phyloP scores from a whole-genome alignment of 2,888 invertebrate species.

The Smittia sp. region DNA sequence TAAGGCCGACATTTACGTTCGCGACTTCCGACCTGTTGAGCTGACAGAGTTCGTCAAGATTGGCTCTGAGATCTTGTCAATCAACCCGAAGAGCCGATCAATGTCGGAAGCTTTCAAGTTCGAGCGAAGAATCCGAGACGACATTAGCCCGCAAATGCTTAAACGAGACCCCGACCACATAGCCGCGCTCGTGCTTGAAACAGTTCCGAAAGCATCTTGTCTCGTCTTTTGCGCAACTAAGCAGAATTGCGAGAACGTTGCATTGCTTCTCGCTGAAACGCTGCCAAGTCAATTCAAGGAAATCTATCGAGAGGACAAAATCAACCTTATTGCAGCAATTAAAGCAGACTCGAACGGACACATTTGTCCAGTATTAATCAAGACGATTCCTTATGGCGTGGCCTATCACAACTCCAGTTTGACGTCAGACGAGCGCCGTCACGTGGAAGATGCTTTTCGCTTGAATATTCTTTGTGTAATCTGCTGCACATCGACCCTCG shows the following conservation, averaged over 20 bases:
- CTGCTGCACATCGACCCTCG: conserved; percentile 93
- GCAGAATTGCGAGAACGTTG: conserved; percentile 89
- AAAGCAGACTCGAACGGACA: conserved; percentile 59
- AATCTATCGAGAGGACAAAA: conserved; percentile 59
- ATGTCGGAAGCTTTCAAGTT: conserved; percentile 58
- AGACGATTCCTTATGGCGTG: conserved; percentile 74
- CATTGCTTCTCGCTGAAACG: conserved; percentile 68
- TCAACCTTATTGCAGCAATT: conserved; percentile 59
- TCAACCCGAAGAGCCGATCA: conserved; percentile 55
- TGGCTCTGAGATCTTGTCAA: conserved; percentile 58
- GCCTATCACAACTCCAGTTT: conserved; percentile 94
- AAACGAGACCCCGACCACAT: conserved; percentile 73
- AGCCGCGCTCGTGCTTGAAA: conserved; percentile 75
- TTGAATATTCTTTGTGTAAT: conserved; percentile 81
- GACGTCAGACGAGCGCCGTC: conserved; percentile 77
- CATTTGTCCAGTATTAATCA: conserved; percentile 64
- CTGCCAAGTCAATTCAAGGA: conserved; percentile 49
- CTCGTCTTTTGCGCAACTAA: conserved; percentile 92
- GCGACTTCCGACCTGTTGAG: conserved; percentile 86
- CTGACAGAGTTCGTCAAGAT: conserved; percentile 80
- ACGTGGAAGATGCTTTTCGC: conserved; percentile 81
- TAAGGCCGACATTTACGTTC: conserved; percentile 74
- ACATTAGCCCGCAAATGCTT: conserved; percentile 14
- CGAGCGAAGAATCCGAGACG: conserved; percentile 49
- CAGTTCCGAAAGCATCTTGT: conserved; percentile 75